These are phyloP conservation scores for Pristionchus entomophagus DNA, from an alignment of 2,888 invertebrate species.

Conservation along the genomic window DNA sequence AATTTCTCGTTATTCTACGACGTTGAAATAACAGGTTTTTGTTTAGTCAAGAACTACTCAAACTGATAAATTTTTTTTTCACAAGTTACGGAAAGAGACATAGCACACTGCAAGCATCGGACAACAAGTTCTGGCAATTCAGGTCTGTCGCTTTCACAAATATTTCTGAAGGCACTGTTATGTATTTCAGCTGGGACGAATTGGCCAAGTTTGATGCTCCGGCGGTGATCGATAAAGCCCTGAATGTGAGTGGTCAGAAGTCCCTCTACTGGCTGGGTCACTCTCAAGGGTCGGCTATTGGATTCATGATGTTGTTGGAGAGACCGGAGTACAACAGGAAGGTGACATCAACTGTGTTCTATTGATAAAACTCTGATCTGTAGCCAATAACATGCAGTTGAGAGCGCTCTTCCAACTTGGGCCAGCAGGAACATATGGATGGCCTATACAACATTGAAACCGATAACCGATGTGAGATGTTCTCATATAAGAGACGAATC, in stretches of 20 bases:
- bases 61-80: no score
- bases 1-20: no score
- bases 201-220: not conserved
- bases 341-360: not conserved
- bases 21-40: no score
- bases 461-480: not conserved
- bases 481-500: no score
- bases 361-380: no score
- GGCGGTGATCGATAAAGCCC: not conserved
- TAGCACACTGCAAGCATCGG: not conserved
- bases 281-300: not conserved
- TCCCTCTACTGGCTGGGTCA: not conserved
- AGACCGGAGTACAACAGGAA: not conserved
- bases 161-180: not conserved
- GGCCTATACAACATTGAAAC: not conserved
- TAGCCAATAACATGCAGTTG: not conserved
- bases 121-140: constrained; percentile 8
- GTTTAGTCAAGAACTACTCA: no score
- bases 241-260: not conserved
- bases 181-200: not conserved
- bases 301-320: not conserved
- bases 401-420: not conserved
- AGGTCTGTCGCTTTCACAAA: not conserved
- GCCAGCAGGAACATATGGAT: not conserved
- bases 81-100: not conserved